Base-by-base conservation (phyloP, 2,797 vertebrate genomes). In the Agapornis canus region DNA sequence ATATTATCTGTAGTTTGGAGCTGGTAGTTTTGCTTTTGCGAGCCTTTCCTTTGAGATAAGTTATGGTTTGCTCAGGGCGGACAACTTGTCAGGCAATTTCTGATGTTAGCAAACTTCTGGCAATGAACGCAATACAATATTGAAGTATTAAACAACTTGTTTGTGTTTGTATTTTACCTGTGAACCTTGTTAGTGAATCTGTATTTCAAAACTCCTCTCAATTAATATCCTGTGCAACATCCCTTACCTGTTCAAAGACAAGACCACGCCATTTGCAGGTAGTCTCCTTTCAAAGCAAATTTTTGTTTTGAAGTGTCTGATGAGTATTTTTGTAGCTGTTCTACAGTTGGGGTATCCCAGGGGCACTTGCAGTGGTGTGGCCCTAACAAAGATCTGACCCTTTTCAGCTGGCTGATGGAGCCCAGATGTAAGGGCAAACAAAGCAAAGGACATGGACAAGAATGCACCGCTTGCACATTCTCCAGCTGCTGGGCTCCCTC, bases 391-490 rank as follows among this genome's bases (percentile, higher is more conserved):
- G 65, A 45, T 39, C 37, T 60, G 75, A 31, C 51, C 5, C 1
- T 29, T 86, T 83, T 86, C 63, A 65, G 65, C 54, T 86, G 81
- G 71, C 60, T 94, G 47, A 78, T 79, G 63, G 60, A 94, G 37
- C 82, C 75, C 75, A 84, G 82, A 70, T 85, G 45, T 56, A 73
- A 80, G 81, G 83, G 40, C 57, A 72, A 57, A 57, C 9, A 35
- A 45, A 88, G 88, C 47, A 90, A 88, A 95, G 93, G 84, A 83
- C 89, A 77, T 15, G 15, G 52, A 52, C 79, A 94, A 69, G 88
- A 97, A 96, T 94, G 95, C 57, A 23, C 12, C 1, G 45, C 66
- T 92, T 86, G 94, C 95, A 96, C 95, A 96, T 97, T 97, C 94
- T 75, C 72, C 21, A 61, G 89, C 91, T 92, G 82, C 75, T 87